These are phyloP conservation scores for Gymnocheta viridis DNA, from an alignment of 2,888 invertebrate species.

Conservation along the genomic window DNA sequence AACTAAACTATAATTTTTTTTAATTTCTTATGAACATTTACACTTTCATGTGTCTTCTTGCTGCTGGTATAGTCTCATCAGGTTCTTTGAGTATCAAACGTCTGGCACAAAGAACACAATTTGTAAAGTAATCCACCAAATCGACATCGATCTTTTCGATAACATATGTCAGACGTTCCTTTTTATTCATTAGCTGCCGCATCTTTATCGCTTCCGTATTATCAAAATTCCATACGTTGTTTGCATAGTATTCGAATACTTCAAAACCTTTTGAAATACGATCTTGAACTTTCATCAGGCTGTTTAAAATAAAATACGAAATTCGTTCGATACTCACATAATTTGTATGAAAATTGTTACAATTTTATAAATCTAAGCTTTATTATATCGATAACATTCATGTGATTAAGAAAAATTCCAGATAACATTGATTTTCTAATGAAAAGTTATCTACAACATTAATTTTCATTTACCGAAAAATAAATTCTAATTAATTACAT, in stretches of 20 bases:
- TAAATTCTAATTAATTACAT: no score
- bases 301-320: slow-evolving; percentile 77
- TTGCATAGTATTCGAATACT: slow-evolving; percentile 95
- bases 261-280: slow-evolving; percentile 93
- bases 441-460: no score
- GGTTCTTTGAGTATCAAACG: slow-evolving; percentile 91
- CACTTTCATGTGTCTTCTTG: slow-evolving; percentile 90
- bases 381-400: no score
- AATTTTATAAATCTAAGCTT: neutral
- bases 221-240: slow-evolving; percentile 94
- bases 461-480: no score
- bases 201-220: slow-evolving; percentile 86
- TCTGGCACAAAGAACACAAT: slow-evolving; percentile 91
- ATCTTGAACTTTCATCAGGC: slow-evolving; percentile 91
- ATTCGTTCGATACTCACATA: neutral
- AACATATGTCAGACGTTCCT: slow-evolving; percentile 86
- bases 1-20: neutral
- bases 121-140: slow-evolving; percentile 90
- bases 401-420: no score
- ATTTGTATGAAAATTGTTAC: neutral
- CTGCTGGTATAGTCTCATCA: slow-evolving; percentile 90
- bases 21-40: slow-evolving; percentile 82
- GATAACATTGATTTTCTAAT: no score
- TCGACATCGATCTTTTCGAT: slow-evolving; percentile 87
- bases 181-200: slow-evolving; percentile 85